Conservation (phyloP, 1,140 invertebrate species). For the Drosophila dunni region DNA sequence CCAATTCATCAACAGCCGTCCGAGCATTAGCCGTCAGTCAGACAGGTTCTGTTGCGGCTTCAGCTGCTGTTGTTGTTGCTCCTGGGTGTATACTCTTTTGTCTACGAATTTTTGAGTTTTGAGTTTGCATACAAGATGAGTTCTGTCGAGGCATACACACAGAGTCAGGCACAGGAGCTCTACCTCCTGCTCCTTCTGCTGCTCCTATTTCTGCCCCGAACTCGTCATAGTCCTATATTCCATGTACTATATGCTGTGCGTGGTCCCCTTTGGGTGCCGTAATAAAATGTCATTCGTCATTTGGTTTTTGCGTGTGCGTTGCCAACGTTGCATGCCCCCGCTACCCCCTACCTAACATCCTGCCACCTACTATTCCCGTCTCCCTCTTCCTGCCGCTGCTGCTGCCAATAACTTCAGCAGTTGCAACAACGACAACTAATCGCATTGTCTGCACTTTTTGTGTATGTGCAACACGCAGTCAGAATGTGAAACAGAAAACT, state of each 20-base stretch:
- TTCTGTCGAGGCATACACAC: conserved; percentile 54
- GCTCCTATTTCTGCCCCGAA: background rate
- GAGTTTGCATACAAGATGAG: conserved; percentile 83
- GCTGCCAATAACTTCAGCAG: conserved; percentile 62
- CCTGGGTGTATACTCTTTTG: conserved; percentile 73
- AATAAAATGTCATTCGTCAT: conserved; percentile 84
- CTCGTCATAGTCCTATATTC: conserved; percentile 8
- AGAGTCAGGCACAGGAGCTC: background rate
- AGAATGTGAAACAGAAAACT: conserved; percentile 61
- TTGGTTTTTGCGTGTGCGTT: conserved; percentile 82
- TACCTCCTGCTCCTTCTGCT: background rate
- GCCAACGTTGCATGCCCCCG: conserved; percentile 33
- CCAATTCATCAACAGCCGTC: conserved; percentile 76
- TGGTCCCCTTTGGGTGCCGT: conserved; percentile 75
- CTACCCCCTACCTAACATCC: too few relatives aligned
- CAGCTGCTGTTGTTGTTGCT: conserved; percentile 30
- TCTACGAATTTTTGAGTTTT: conserved; percentile 83
- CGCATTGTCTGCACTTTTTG: conserved; percentile 83
- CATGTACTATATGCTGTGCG: conserved; percentile 43
- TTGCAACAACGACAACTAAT: conserved; percentile 78
- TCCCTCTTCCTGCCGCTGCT: conserved; percentile 19
- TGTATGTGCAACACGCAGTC: conserved; percentile 71
- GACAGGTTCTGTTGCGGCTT: conserved; percentile 51
- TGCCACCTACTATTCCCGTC: background rate
- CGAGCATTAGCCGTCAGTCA: conserved; percentile 61